Conservation (phyloP, 2,797 vertebrate species). For the Rhinoraja longicauda region DNA sequence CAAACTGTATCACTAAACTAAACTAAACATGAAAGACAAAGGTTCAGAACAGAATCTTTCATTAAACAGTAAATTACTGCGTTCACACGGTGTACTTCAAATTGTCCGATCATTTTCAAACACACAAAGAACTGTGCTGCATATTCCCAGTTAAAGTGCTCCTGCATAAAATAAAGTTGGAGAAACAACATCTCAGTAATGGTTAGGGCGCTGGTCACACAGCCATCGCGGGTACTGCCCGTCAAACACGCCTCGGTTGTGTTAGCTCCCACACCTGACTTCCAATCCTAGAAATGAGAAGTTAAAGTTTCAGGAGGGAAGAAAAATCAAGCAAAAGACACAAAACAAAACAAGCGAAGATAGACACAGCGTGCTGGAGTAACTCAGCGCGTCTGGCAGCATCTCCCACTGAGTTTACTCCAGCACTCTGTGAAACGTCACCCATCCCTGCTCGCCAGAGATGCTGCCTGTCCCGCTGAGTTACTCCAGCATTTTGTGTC, state of each 20-base stretch:
- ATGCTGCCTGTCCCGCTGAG: too few relatives aligned
- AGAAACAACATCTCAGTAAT: neutral
- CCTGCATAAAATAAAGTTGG: neutral
- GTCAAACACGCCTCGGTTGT: neutral
- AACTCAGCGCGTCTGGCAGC: too few relatives aligned
- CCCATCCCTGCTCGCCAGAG: too few relatives aligned
- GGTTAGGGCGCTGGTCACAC: neutral
- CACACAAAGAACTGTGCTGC: neutral
- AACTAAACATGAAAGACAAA: neutral
- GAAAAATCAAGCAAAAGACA: neutral
- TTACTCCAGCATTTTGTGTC: too few relatives aligned
- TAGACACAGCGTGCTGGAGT: too few relatives aligned
- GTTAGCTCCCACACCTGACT: neutral
- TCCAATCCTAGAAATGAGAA: neutral
- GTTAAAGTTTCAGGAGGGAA: neutral
- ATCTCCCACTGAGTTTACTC: too few relatives aligned
- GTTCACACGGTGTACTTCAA: neutral
- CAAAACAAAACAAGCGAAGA: neutral
- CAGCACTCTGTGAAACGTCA: too few relatives aligned
- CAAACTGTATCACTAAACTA: too few relatives aligned
- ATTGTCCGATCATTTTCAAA: neutral
- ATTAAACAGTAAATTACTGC: neutral
- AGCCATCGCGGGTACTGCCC: neutral
- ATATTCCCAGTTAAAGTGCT: conserved; percentile 6
- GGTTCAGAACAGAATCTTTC: neutral